Evolutionary conservation across 2,113 vertebrate species (phyloP).

Genomic region (Gambusia holbrooki): DNA sequence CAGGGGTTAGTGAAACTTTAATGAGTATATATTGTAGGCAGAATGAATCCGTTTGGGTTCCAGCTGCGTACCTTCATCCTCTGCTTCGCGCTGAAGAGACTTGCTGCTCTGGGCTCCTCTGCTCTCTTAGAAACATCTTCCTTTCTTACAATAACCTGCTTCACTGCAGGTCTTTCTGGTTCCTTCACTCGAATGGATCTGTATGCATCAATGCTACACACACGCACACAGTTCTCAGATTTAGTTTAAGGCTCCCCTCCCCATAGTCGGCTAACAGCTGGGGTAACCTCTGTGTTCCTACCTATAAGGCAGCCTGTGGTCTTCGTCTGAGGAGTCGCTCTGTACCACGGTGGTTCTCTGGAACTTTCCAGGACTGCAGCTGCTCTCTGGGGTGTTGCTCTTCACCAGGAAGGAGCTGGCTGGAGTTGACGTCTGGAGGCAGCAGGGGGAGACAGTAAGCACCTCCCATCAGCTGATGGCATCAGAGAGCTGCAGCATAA

Average conservation of each 20-base stretch:
- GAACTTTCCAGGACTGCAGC: conserved; percentile 79
- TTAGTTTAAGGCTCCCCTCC: neutral
- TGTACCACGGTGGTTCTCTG: conserved; percentile 80
- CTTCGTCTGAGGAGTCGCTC: conserved; percentile 72
- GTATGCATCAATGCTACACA: conserved; percentile 88
- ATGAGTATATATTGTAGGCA: no score
- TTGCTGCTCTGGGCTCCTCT: conserved; percentile 76
- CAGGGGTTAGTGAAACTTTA: no score
- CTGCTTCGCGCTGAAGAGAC: conserved; percentile 86
- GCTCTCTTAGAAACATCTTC: conserved; percentile 84
- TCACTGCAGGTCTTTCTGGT: conserved; percentile 83
- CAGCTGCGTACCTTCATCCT: conserved; percentile 87
- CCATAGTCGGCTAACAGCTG: neutral
- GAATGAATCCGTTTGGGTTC: neutral
- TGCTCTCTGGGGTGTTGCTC: conserved; percentile 72
- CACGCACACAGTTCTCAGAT: neutral
- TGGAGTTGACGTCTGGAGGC: conserved; percentile 80
- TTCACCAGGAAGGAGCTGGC: conserved; percentile 78
- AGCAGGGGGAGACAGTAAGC: conserved; percentile 1
- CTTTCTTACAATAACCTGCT: conserved; percentile 90
- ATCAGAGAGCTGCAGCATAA: neutral
- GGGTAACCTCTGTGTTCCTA: conserved; percentile 48
- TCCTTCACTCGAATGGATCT: conserved; percentile 93
- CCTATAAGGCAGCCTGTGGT: conserved; percentile 90
- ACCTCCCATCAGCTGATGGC: neutral